Percentiles rank a stretch among this genome's conserved stretches.
Evolutionary conservation across 2,797 vertebrate genomes (phyloP).

Genomic region (Australoheros facetus): DNA sequence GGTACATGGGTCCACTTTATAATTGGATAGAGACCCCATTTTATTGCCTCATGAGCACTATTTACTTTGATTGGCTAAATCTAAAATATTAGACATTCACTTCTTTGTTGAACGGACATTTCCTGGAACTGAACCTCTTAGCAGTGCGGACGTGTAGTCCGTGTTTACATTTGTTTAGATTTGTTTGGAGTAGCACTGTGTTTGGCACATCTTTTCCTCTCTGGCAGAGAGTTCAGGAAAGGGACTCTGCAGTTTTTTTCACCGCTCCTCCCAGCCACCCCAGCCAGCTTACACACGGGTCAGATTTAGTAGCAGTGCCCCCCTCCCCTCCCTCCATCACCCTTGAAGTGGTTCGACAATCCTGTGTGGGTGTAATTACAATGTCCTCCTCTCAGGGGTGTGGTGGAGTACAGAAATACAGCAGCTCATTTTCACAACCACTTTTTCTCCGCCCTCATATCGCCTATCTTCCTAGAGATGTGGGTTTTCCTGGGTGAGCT

Average conservation of each 20-base stretch:
- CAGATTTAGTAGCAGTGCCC: slow-evolving; percentile 66
- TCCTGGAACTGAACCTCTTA: neutral
- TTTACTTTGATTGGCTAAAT: neutral
- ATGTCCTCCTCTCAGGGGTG: slow-evolving; percentile 70
- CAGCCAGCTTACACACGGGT: slow-evolving; percentile 35
- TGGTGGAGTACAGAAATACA: slow-evolving; percentile 76
- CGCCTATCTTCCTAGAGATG: slow-evolving; percentile 48
- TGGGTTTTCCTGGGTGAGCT: slow-evolving; percentile 69
- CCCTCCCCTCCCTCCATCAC: slow-evolving; percentile 15
- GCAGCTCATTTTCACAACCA: slow-evolving; percentile 74
- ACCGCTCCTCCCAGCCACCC: slow-evolving; percentile 47
- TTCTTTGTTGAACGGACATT: neutral
- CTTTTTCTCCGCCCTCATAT: slow-evolving; percentile 66
- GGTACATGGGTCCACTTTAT: neutral
- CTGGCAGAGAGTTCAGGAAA: slow-evolving; percentile 25
- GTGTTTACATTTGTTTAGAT: neutral
- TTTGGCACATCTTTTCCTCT: slow-evolving; percentile 14
- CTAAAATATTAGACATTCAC: neutral
- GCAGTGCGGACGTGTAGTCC: slow-evolving; percentile 7
- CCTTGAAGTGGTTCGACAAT: slow-evolving; percentile 77
- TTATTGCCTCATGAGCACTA: neutral
- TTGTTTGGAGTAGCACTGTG: neutral
- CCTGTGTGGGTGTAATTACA: slow-evolving; percentile 75
- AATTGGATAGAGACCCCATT: neutral
- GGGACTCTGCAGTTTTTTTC: slow-evolving; percentile 15